A percentile compares a stretch with the other conserved stretches of the same genome.
Evolutionary conservation across 1,140 invertebrate genomes (phyloP).

Genomic region (Drosophila oshimai): DNA sequence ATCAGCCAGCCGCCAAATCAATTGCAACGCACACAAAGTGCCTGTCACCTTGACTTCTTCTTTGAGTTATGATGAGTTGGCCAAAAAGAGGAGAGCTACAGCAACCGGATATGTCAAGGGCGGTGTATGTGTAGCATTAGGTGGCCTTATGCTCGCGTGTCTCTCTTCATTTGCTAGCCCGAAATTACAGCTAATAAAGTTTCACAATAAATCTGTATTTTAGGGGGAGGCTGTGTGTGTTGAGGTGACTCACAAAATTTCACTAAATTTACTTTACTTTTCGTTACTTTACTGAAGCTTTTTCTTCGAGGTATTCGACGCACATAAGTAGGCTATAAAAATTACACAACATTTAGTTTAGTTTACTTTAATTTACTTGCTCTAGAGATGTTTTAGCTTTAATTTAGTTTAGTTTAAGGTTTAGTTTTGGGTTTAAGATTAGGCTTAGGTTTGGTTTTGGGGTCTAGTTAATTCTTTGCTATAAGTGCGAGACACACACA

Average conservation of each 20-base stretch:
- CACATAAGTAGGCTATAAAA: slow-evolving; percentile 65
- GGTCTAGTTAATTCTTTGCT: slow-evolving; percentile 33
- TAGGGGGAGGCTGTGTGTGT: background rate
- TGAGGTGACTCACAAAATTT: slow-evolving; percentile 49
- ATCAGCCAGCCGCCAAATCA: slow-evolving; percentile 55
- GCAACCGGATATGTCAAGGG: slow-evolving; percentile 37
- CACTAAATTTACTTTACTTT: slow-evolving; percentile 53
- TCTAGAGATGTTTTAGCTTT: slow-evolving; percentile 38
- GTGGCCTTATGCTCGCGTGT: slow-evolving; percentile 1
- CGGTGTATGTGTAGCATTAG: slow-evolving; percentile 10
- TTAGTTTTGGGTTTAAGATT: slow-evolving; percentile 10
- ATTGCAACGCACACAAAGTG: slow-evolving; percentile 44
- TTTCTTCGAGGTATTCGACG: slow-evolving; percentile 55
- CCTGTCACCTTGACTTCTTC: slow-evolving; percentile 54
- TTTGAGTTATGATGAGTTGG: slow-evolving; percentile 68
- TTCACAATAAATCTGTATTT: slow-evolving; percentile 27
- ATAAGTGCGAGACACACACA: slow-evolving; percentile 76
- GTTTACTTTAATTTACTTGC: slow-evolving; percentile 50
- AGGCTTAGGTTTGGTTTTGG: slow-evolving; percentile 11
- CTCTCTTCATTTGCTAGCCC: slow-evolving; percentile 50
- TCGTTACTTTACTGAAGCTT: slow-evolving; percentile 57
- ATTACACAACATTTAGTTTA: slow-evolving; percentile 74
- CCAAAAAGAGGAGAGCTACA: slow-evolving; percentile 8
- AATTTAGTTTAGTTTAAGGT: slow-evolving; percentile 29
- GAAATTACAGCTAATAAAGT: slow-evolving; percentile 54